phyloP scores from a whole-genome alignment of 2,113 vertebrate species.

The Pollachius pollachius region DNA sequence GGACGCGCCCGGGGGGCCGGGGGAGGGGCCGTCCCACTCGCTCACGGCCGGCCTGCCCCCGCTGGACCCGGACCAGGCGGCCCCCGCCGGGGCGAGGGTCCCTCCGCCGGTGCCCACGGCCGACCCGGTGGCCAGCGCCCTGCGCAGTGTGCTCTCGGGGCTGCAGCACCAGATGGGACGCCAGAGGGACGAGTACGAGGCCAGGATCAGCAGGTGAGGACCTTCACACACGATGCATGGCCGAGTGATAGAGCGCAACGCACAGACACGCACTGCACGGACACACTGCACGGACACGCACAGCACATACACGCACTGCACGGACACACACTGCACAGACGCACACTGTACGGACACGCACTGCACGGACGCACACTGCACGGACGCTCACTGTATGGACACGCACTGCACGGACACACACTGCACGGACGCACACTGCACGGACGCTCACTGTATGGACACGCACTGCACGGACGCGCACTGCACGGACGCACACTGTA shows the following conservation, averaged over 20 bases:
- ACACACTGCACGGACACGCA: too few relatives aligned
- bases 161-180: slow-evolving; percentile 71
- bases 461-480: too few relatives aligned
- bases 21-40: slow-evolving; percentile 20
- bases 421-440: too few relatives aligned
- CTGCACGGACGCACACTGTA: too few relatives aligned
- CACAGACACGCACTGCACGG: neutral
- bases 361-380: too few relatives aligned
- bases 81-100: slow-evolving; percentile 31
- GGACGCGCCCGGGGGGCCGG: slow-evolving; percentile 32
- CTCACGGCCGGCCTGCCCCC: slow-evolving; percentile 1
- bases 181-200: slow-evolving; percentile 73
- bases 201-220: slow-evolving; percentile 71
- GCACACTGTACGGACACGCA: too few relatives aligned
- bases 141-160: slow-evolving; percentile 63
- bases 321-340: neutral
- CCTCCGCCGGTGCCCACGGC: slow-evolving; percentile 63
- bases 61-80: slow-evolving; percentile 20
- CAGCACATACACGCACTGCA: too few relatives aligned
- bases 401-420: too few relatives aligned
- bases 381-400: too few relatives aligned
- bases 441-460: neutral
- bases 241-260: too few relatives aligned
- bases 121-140: slow-evolving; percentile 64
- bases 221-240: neutral